Conservation (phyloP, 53 echinoderm and acorn worm species). For the Holothuria leucospilota region DNA sequence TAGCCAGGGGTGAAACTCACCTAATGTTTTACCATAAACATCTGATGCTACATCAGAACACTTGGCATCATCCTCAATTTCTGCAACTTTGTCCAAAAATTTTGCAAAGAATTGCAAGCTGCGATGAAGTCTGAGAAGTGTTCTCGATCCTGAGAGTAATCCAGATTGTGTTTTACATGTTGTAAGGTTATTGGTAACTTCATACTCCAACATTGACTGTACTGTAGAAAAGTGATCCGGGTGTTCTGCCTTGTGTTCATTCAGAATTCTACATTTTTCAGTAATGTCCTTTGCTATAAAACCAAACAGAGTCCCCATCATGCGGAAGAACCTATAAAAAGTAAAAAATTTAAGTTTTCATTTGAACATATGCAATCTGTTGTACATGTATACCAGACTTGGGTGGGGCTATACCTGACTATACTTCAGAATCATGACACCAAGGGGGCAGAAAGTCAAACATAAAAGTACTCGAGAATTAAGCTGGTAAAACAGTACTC, state of each 20-base stretch:
- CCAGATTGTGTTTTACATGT: constrained; percentile 69
- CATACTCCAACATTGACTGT: constrained; percentile 83
- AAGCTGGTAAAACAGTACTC: no score
- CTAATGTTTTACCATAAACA: constrained; percentile 73
- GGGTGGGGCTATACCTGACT: no score
- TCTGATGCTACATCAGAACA: constrained; percentile 72
- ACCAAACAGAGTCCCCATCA: constrained; percentile 84
- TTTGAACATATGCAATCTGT: neutral
- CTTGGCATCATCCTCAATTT: constrained; percentile 58
- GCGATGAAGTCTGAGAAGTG: constrained; percentile 85
- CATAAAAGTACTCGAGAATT: no score
- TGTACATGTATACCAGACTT: neutral
- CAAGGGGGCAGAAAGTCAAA: no score
- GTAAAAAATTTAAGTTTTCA: neutral
- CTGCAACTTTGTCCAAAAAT: constrained; percentile 64
- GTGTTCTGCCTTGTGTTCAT: constrained; percentile 64
- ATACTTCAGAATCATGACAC: no score
- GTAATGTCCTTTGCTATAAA: constrained; percentile 85
- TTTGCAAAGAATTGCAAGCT: constrained; percentile 85
- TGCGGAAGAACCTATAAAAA: constrained; percentile 76
- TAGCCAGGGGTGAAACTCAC: constrained; percentile 86
- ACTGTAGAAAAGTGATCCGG: constrained; percentile 75
- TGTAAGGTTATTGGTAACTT: constrained; percentile 73
- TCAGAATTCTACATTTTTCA: constrained; percentile 72
- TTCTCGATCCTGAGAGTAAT: constrained; percentile 81